phyloP scores from a whole-genome alignment of 2,113 vertebrate genomes.

The Rhinichthys klamathensis region DNA sequence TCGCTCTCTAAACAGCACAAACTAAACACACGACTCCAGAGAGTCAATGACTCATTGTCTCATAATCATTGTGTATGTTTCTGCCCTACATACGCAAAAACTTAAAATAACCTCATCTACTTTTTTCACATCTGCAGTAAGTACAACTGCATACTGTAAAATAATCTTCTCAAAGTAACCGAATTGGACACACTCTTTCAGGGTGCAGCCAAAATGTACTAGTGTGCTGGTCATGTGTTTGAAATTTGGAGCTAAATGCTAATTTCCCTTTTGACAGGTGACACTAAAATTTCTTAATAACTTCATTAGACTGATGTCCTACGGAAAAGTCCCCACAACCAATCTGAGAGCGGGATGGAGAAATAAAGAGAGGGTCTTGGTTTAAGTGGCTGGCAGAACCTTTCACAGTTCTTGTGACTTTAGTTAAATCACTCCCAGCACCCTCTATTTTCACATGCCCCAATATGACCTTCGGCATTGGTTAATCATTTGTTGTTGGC shows the following conservation, averaged over 20 bases:
- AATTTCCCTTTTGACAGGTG: conserved; percentile 30
- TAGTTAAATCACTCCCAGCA: not conserved
- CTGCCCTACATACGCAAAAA: not conserved
- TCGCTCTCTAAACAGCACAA: not conserved
- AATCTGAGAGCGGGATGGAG: not conserved
- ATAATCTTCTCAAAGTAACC: not conserved
- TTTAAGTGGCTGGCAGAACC: conserved; percentile 10
- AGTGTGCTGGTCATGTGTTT: conserved; percentile 15
- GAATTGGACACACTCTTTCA: not conserved
- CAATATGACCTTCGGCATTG: not conserved
- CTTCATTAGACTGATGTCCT: conserved; percentile 11
- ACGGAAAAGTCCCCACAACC: not conserved
- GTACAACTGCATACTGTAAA: not conserved
- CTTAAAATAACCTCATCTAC: conserved; percentile 12
- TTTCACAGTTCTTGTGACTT: conserved; percentile 18
- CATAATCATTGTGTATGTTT: conserved; percentile 19
- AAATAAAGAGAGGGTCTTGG: not conserved
- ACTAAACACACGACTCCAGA: not conserved
- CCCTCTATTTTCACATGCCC: conserved; percentile 1
- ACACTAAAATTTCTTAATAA: not conserved
- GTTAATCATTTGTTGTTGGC: not conserved
- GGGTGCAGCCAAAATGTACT: not conserved
- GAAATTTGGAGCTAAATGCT: conserved; percentile 5
- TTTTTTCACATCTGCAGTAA: not conserved
- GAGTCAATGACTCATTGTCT: not conserved